A percentile compares a stretch with the other conserved stretches of the same genome.
These are phyloP conservation scores for Lagocephalus sceleratus DNA, from an alignment of 2,797 vertebrate species.

Conservation along the genomic window DNA sequence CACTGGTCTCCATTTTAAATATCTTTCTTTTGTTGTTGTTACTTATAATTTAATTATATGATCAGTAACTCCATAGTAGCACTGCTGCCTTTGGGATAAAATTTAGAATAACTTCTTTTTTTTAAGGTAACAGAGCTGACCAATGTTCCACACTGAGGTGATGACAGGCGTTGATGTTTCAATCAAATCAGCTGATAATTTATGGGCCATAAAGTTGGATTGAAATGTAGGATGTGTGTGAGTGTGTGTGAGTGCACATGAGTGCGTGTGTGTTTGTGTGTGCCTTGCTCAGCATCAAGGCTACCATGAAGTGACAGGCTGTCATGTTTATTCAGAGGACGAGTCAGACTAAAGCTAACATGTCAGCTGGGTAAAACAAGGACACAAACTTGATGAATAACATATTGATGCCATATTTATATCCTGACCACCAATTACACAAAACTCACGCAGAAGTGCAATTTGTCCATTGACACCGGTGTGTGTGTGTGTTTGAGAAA, in stretches of 20 bases:
- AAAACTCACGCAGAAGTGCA: conserved; percentile 3
- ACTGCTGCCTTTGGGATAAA: too few species aligned
- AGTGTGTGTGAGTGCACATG: conserved; percentile 1
- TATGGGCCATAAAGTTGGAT: conserved; percentile 22
- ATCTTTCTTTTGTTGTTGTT: too few species aligned
- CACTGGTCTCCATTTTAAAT: too few species aligned
- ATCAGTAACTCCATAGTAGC: not conserved
- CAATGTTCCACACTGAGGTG: not conserved
- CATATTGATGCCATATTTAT: conserved; percentile 33
- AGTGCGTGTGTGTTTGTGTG: conserved; percentile 5
- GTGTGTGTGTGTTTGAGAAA: conserved; percentile 2
- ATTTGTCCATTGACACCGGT: conserved; percentile 1
- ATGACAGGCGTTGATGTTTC: not conserved
- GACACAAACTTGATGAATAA: conserved; percentile 33
- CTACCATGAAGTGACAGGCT: conserved; percentile 35
- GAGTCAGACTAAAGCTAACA: conserved; percentile 53
- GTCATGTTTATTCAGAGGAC: conserved; percentile 30
- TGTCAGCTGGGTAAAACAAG: conserved; percentile 50
- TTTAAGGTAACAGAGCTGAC: not conserved
- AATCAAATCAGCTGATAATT: conserved; percentile 16
- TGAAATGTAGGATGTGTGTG: conserved; percentile 11
- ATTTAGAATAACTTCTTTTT: too few species aligned
- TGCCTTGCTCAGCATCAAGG: conserved; percentile 25
- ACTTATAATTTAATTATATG: too few species aligned
- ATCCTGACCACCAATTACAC: conserved; percentile 33